Base-by-base conservation (phyloP, 2,888 invertebrate species). In the Trisateles emortualis region DNA sequence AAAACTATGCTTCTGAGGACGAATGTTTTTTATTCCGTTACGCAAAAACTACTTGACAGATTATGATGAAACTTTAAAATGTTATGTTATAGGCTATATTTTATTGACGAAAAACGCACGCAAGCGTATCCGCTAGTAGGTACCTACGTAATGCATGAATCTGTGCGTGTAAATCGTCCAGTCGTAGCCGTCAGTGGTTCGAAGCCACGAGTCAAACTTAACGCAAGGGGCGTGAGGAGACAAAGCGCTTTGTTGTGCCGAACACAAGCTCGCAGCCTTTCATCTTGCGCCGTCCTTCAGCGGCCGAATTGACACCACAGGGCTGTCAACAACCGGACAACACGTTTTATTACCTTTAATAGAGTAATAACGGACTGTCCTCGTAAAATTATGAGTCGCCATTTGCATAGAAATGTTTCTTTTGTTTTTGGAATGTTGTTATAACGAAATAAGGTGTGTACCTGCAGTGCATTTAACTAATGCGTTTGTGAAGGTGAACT, bases 201-300 rank as follows among this genome's bases (percentile, higher is more conserved):
- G 48, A 36, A 47, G 38, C 47, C 52, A 52, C 52, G 68, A 74
- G 71, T 73, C 72, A 70, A 76, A 73, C 66, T 76, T 78, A 74
- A 68, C 81, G 74, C 76, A 76, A 69, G 74, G 78, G 81, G 78
- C 64, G 81, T 68, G 76, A 78, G 76, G 79, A 86, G 82, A 88
- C 87, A 88, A 85, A 83, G 79, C 77, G 76, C 87, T 88, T 88
- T 88, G 87, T 87, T 80, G 85, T 80, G 81, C 83, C 84, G 83
- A 79, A 82, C 79, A 78, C 81, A 72, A 80, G 74, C 84, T 79
- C 73, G 64, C 73, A 65, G 82, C 81, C 87, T 88, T 88, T 88
- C 87, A 87, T 88, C 86, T 86, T 76, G 69, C 68, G 69, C 74
- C 82, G 80, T 76, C 81, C 84, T 82, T 79, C 81, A 83, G 71